Base-by-base conservation (phyloP, 2,113 vertebrate species). In the Galeopterus variegatus region DNA sequence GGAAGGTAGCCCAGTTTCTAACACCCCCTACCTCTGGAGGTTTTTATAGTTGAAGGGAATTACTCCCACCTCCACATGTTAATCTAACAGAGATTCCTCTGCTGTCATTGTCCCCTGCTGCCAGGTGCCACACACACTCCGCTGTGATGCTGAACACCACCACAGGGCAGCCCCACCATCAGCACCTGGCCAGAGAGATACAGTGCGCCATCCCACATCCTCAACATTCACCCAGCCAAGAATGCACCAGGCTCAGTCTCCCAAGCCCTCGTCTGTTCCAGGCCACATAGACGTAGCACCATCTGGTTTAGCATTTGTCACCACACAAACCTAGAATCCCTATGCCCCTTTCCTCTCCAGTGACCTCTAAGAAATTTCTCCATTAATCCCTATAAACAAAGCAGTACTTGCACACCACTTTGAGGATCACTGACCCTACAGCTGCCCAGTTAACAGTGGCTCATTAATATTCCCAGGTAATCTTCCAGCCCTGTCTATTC, bases 151-250 rank as follows among this genome's bases (percentile, higher is more conserved):
- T 48, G 28, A 54, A 12, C 19, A 26, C 10, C 8, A 1, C 75
- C 1, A 2, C 3, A 24, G 21, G 28, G 23, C 1, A 6, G 12
- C 2, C 7, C 54, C 28, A 4, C 80, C 7, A 14, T 18, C 28
- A 28, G 41, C 69, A 8, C 58, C 92, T 54, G 56, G 45, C 19
- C 45, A 41, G 48, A 62, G 28, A 73, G 36, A 70, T 48, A 21
- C 33, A 60, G 24, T 56, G 19, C 33, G 52, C 64, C 9, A 56
- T 67, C 33, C 23, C 48, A 13, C 6, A 2, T 41, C 9, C 76
- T 79, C 45, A 12, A 52, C 56, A 60, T 87, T 81, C 60, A 24
- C 76, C 45, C 70, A 52, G 26, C 36, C 31, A 67, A 23, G 19
- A 36, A 4, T 15, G 15, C 23, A 18, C 36, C 64, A 28, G 2